These are phyloP conservation scores for Euschistus heros DNA, from an alignment of 1,140 invertebrate species.

Conservation along the genomic window DNA sequence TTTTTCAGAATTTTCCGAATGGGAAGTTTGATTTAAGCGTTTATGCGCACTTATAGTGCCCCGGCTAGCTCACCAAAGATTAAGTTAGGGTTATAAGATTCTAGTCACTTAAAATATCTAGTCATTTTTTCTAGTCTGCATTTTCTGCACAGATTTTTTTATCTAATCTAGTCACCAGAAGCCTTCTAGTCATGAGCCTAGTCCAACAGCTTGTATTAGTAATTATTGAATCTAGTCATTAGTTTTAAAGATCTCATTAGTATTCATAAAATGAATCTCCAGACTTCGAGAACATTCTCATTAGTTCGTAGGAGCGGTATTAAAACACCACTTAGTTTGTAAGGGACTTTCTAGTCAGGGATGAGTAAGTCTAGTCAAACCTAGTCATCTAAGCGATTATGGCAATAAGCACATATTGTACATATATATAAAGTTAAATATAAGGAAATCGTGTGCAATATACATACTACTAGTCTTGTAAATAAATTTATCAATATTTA, in stretches of 20 bases:
- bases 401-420: conserved; percentile 1
- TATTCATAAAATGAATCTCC: conserved; percentile 11
- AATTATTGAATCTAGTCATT: background rate
- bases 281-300: conserved; percentile 22
- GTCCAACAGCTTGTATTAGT: background rate
- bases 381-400: conserved; percentile 10
- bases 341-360: conserved; percentile 9
- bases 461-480: conserved; percentile 13
- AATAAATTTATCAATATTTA: background rate
- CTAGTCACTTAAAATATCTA: conserved; percentile 11
- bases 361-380: conserved; percentile 20
- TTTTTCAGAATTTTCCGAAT: too few species aligned
- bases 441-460: conserved; percentile 19
- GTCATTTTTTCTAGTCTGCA: conserved; percentile 4
- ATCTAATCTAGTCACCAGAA: background rate
- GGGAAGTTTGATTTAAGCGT: too few species aligned
- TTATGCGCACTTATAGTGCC: background rate
- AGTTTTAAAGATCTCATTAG: conserved; percentile 20
- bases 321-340: conserved; percentile 17
- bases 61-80: conserved; percentile 22
- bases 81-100: background rate
- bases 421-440: conserved; percentile 2
- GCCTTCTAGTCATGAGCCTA: background rate
- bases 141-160: background rate
- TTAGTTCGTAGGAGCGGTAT: conserved; percentile 10